Evolutionary conservation across 1,140 invertebrate genomes (phyloP), one percentile per base, ranked within the genome.

Genomic region (Drosophila pandora): DNA sequence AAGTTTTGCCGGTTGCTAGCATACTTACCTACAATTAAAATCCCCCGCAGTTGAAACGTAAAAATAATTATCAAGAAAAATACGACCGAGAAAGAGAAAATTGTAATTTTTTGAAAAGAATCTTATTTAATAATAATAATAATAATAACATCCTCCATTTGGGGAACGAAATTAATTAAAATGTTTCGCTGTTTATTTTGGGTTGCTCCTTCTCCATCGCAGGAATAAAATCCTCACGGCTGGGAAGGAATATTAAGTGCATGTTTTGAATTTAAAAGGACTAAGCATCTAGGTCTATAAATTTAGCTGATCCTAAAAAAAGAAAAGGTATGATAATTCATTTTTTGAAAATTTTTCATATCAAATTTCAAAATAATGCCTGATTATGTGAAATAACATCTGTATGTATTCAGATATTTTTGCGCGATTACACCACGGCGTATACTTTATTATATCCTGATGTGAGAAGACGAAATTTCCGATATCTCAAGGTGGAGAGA

Each of bases 61-160:
- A 64, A 87, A 85, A 78, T 82, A 82, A 85, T 82, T 81, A 80
- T 63, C 47, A 77, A 61, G 50, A 68, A 75, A 74, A 74, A 56
- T 63, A 70, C 45, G 22, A n/a, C 41, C 22, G 13, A 59, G 48
- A 50, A 48, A 21, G 55, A 28, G 58, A 56, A 68, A 68, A 63
- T 48, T 49, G 8, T 57, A 50, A 63, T 41, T 65, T 64, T 75
- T 54, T 25, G 12, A 50, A 74, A 67, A 39, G 52, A 69, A 49
- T 70, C 52, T 21, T 68, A 69, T 69, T 49, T 76, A 62, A 78
- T 77, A 77, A 85, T 75, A 67, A 78, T 77, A 77, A 84, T 75
- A 67, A 80, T 76, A 80, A 84, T 85, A 75, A 80, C 77, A 61
- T 68, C 61, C 77, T 65, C 53, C 48, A 28, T 60, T 70, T 59